Evolutionary conservation across 1,140 invertebrate species (phyloP).

Genomic region (Muscidifurax raptorellus): DNA sequence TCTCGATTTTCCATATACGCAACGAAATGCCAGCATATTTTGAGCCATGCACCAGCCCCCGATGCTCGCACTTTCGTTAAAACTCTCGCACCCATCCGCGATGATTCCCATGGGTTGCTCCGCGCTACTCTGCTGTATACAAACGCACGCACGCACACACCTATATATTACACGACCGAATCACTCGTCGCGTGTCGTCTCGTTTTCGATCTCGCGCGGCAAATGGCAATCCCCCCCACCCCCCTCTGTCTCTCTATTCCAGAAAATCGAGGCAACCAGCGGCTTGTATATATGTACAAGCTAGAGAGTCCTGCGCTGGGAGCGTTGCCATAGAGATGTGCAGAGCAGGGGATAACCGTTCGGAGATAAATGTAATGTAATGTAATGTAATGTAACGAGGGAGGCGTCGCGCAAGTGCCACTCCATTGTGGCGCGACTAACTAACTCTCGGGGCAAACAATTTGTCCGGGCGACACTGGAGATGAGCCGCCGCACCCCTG

Average conservation of each 20-base stretch:
- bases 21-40: constrained; percentile 22
- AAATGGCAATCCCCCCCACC: background rate
- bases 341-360: constrained; percentile 62
- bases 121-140: no score
- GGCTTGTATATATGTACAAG: no score
- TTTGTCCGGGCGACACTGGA: constrained; percentile 63
- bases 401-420: constrained; percentile 70
- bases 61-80: no score
- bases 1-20: background rate
- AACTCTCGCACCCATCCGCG: no score
- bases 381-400: constrained; percentile 70
- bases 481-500: background rate
- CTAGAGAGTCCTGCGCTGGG: constrained; percentile 6
- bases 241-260: background rate
- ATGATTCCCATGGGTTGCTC: background rate
- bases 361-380: constrained; percentile 74
- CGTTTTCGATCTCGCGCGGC: constrained; percentile 35
- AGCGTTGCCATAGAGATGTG: constrained; percentile 69
- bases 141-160: no score
- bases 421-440: constrained; percentile 72
- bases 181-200: constrained; percentile 51
- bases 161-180: background rate
- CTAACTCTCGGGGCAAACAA: constrained; percentile 74
- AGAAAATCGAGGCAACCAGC: background rate
- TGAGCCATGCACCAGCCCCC: background rate